Evolutionary conservation across 2,888 invertebrate species (phyloP).

Genomic region (Nomada ferruginata): DNA sequence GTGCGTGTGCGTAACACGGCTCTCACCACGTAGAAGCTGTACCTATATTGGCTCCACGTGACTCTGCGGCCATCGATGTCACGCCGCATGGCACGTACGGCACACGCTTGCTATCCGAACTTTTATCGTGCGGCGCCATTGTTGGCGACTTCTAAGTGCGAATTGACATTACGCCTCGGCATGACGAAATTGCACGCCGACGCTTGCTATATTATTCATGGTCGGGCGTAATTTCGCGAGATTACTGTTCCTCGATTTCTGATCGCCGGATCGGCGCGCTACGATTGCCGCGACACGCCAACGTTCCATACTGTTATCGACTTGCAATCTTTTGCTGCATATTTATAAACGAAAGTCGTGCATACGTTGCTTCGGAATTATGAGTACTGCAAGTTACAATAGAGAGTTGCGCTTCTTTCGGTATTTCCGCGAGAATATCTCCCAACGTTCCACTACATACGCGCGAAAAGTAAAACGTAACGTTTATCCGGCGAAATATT

Average conservation of each 20-base stretch:
- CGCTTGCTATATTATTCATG: background rate
- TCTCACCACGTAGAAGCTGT: slow-evolving; percentile 37
- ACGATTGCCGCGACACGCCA: no score
- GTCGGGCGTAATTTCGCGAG: slow-evolving; percentile 8
- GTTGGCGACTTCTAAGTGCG: slow-evolving; percentile 27
- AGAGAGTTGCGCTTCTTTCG: no score
- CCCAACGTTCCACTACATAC: no score
- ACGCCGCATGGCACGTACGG: slow-evolving; percentile 74
- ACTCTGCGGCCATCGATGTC: slow-evolving; percentile 75
- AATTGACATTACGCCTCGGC: background rate
- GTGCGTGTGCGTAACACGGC: slow-evolving; percentile 27
- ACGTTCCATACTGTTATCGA: background rate
- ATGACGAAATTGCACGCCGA: slow-evolving; percentile 30
- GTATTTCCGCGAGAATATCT: no score
- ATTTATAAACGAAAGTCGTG: background rate
- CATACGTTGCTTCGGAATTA: background rate
- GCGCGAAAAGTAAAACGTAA: no score
- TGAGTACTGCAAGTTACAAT: no score
- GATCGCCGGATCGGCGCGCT: background rate
- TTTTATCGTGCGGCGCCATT: slow-evolving; percentile 58
- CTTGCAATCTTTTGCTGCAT: background rate
- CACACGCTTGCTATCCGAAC: slow-evolving; percentile 47
- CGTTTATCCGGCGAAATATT: no score
- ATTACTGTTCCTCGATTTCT: background rate
- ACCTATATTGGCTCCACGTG: slow-evolving; percentile 68